Evolutionary conservation across 2,113 vertebrate genomes (phyloP).

Genomic region (Coryphaenoides rupestris): DNA sequence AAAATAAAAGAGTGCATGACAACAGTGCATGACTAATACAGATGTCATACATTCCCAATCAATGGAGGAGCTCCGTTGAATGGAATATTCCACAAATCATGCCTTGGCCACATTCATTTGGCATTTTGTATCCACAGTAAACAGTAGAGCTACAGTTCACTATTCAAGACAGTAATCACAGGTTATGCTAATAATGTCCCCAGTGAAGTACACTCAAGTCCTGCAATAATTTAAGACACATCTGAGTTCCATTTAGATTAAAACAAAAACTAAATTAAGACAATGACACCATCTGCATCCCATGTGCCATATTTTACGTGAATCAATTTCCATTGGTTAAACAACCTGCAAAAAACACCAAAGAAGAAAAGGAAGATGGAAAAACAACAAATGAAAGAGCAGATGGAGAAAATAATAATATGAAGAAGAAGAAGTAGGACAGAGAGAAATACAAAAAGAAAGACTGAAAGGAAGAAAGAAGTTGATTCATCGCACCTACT

Average conservation of each 20-base stretch:
- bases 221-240: constrained; percentile 19
- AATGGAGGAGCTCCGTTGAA: constrained; percentile 54
- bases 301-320: no score
- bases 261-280: no score
- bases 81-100: constrained; percentile 66
- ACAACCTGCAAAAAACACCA: no score
- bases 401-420: no score
- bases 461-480: no score
- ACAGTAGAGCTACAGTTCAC: no score
- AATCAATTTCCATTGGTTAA: no score
- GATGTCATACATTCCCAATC: constrained; percentile 68
- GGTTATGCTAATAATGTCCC: not conserved
- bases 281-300: no score
- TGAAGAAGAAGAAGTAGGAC: no score
- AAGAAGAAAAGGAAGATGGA: no score
- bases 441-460: not conserved
- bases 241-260: not conserved
- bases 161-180: constrained; percentile 38
- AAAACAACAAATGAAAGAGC: no score
- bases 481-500: constrained; percentile 7
- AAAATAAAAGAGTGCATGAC: constrained; percentile 73
- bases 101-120: constrained; percentile 56
- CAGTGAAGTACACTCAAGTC: not conserved
- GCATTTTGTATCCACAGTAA: constrained; percentile 39
- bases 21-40: constrained; percentile 61